Evolutionary conservation across 2,797 vertebrate genomes (phyloP).

Genomic region (Sciaenops ocellatus): DNA sequence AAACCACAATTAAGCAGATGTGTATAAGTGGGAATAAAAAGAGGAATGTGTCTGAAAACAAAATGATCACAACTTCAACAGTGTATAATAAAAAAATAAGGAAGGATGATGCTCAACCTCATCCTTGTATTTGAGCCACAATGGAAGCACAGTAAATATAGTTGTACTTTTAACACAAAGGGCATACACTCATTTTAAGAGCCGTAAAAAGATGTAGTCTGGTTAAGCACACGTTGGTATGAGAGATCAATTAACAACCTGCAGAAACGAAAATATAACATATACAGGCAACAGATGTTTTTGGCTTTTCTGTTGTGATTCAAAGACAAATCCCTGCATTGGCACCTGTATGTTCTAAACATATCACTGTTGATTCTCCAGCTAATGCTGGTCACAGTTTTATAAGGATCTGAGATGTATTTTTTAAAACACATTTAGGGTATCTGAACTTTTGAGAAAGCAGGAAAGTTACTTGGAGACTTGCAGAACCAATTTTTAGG

Average conservation of each 20-base stretch:
- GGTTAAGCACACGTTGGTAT: not conserved
- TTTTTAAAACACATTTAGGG: no score
- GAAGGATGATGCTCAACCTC: constrained; percentile 14
- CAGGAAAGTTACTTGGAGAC: not conserved
- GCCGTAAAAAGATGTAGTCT: not conserved
- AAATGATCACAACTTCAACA: no score
- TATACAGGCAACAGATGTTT: not conserved
- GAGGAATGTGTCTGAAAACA: no score
- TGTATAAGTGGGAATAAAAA: no score
- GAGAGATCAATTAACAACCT: not conserved
- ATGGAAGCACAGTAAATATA: constrained; percentile 19
- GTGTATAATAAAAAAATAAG: constrained; percentile 14
- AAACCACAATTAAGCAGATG: no score
- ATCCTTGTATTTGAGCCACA: constrained; percentile 11
- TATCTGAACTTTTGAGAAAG: no score
- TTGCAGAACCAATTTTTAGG: not conserved
- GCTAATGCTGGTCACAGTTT: no score
- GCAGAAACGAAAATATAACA: not conserved
- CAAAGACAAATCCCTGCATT: not conserved
- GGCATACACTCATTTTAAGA: not conserved
- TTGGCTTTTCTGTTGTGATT: not conserved
- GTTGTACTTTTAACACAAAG: constrained; percentile 30
- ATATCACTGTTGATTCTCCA: not conserved
- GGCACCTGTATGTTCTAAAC: not conserved
- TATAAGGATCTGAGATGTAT: no score